A percentile compares a stretch with the other conserved stretches of the same genome.
phyloP scores from a whole-genome alignment of 2,113 vertebrate genomes.

The Lampris megalopsis region DNA sequence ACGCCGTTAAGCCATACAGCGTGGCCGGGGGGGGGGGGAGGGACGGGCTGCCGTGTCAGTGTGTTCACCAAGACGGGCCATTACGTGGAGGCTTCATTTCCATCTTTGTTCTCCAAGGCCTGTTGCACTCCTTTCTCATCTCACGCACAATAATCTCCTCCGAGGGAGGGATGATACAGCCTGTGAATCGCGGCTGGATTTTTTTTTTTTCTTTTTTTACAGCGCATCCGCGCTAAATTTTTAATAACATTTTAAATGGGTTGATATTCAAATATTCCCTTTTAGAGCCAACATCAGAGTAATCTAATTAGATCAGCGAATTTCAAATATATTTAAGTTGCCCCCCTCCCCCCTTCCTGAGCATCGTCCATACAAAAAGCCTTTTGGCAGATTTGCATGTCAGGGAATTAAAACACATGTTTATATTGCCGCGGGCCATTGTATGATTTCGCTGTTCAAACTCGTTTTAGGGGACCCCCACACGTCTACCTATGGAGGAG shows the following conservation, averaged over 20 bases:
- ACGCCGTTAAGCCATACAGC: conserved; percentile 42
- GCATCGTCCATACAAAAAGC: conserved; percentile 24
- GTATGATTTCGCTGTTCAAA: conserved; percentile 31
- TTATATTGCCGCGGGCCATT: conserved; percentile 39
- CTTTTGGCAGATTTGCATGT: conserved; percentile 26
- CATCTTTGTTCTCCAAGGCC: conserved; percentile 45
- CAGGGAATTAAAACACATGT: conserved; percentile 37
- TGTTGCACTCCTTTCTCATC: conserved; percentile 69
- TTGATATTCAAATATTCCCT: conserved; percentile 44
- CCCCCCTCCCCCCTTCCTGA: conserved; percentile 13
- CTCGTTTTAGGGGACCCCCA: conserved; percentile 2
- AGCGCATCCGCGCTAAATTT: conserved; percentile 42
- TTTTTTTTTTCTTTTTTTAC: conserved; percentile 28
- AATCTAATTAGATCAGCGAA: conserved; percentile 14
- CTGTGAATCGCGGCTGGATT: conserved; percentile 50
- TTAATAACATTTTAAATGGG: conserved; percentile 64
- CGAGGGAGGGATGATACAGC: conserved; percentile 48
- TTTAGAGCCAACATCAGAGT: conserved; percentile 14
- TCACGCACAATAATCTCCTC: conserved; percentile 64
- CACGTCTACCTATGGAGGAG: neutral
- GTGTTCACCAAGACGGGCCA: conserved; percentile 38
- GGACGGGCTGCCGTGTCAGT: conserved; percentile 3
- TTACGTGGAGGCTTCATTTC: conserved; percentile 58
- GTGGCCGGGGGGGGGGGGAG: conserved; percentile 28
- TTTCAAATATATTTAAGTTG: conserved; percentile 26